Evolutionary conservation across 2,113 vertebrate species (phyloP).

Genomic region (Podarcis cretensis): DNA sequence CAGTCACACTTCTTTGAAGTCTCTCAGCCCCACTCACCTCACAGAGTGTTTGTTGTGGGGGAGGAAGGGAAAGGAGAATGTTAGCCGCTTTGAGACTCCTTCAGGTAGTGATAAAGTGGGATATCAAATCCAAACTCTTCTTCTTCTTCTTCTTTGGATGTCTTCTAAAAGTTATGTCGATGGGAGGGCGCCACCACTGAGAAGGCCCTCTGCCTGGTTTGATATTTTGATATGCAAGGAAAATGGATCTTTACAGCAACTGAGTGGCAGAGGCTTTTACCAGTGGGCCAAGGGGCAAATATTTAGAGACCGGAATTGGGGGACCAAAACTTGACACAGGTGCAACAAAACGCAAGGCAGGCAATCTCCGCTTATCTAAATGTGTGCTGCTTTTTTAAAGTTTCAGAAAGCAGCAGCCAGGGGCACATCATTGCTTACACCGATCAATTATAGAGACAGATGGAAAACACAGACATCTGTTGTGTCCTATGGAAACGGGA

Average conservation of each 20-base stretch:
- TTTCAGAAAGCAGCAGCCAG: neutral
- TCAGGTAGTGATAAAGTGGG: too few relatives aligned
- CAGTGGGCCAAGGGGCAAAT: neutral
- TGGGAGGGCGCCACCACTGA: too few relatives aligned
- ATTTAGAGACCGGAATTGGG: neutral
- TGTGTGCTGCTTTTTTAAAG: neutral
- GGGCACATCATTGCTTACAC: neutral
- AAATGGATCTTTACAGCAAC: neutral
- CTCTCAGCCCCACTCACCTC: too few relatives aligned
- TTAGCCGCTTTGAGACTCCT: too few relatives aligned
- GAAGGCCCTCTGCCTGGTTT: too few relatives aligned
- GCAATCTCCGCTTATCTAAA: neutral
- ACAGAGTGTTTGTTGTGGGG: too few relatives aligned
- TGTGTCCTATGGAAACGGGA: slow-evolving; percentile 5
- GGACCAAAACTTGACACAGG: neutral
- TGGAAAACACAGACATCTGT: slow-evolving; percentile 21
- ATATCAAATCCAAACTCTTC: too few relatives aligned
- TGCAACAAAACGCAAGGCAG: neutral
- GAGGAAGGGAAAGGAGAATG: too few relatives aligned
- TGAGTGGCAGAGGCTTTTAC: neutral
- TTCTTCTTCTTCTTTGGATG: too few relatives aligned
- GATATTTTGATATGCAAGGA: too few relatives aligned
- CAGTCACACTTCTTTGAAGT: too few relatives aligned
- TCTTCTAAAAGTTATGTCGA: too few relatives aligned
- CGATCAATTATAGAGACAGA: neutral